Conservation (phyloP, 2,888 invertebrate genomes). For the Ferrisia virgata region DNA sequence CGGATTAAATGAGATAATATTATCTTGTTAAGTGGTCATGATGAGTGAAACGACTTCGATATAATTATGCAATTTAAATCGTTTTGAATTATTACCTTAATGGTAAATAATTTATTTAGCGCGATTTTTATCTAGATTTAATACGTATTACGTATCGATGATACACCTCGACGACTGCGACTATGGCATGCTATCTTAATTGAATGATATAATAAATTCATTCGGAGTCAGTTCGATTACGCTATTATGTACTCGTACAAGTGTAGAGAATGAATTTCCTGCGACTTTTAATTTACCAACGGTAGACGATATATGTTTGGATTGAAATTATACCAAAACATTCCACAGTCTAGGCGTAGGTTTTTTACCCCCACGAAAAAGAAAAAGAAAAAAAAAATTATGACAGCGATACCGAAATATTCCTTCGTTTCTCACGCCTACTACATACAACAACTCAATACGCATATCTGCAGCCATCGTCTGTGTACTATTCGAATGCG, state of each 20-base stretch:
- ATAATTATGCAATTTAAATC: conserved; percentile 27
- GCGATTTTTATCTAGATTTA: background rate
- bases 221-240: too few species aligned
- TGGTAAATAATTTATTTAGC: conserved; percentile 16
- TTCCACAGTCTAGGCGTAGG: too few species aligned
- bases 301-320: too few species aligned
- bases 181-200: background rate
- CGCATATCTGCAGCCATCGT: background rate
- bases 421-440: conserved; percentile 36
- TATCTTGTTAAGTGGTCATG: conserved; percentile 25
- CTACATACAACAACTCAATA: background rate
- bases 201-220: background rate
- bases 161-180: background rate
- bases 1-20: conserved; percentile 5
- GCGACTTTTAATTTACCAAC: too few species aligned
- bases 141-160: background rate
- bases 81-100: conserved; percentile 5
- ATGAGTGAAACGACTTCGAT: conserved; percentile 13
- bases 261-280: too few species aligned
- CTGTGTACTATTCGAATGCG: background rate
- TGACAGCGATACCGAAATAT: background rate
- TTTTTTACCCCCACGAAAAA: too few species aligned
- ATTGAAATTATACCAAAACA: too few species aligned
- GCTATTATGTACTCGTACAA: too few species aligned
- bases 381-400: too few species aligned